Conservation (phyloP, 2,888 invertebrate species). For the Osmoderma eremita region DNA sequence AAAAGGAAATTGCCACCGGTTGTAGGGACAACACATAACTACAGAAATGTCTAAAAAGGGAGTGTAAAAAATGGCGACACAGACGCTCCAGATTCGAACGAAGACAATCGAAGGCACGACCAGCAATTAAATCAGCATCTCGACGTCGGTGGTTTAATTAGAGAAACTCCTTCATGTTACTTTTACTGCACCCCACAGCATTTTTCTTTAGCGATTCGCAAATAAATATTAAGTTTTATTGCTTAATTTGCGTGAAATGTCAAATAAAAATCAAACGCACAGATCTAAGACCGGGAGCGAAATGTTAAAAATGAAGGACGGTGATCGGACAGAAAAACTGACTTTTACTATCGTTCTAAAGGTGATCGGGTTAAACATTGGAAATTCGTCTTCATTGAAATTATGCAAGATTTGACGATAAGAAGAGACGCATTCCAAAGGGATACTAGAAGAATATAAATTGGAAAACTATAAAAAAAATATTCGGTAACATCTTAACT, state of each 20-base stretch:
- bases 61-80: not conserved
- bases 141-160: constrained; percentile 40
- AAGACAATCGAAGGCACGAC: constrained; percentile 43
- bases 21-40: not conserved
- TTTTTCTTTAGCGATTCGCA: not conserved
- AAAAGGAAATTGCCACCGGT: constrained; percentile 3
- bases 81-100: constrained; percentile 13
- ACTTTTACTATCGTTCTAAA: constrained; percentile 13
- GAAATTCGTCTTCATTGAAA: too few relatives aligned
- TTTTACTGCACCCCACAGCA: constrained; percentile 2
- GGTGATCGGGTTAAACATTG: not conserved
- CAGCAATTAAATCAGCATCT: constrained; percentile 43
- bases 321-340: not conserved
- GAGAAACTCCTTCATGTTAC: constrained; percentile 41
- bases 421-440: not conserved
- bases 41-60: constrained; percentile 6
- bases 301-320: constrained; percentile 20
- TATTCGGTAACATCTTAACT: constrained; percentile 1
- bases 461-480: not conserved
- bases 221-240: not conserved
- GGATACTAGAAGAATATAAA: constrained; percentile 1
- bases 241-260: not conserved
- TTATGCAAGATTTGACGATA: too few relatives aligned
- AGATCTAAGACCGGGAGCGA: constrained; percentile 4
- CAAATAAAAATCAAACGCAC: not conserved